phyloP scores from a whole-genome alignment of 2,888 invertebrate genomes.

The Plagodis dolabraria region DNA sequence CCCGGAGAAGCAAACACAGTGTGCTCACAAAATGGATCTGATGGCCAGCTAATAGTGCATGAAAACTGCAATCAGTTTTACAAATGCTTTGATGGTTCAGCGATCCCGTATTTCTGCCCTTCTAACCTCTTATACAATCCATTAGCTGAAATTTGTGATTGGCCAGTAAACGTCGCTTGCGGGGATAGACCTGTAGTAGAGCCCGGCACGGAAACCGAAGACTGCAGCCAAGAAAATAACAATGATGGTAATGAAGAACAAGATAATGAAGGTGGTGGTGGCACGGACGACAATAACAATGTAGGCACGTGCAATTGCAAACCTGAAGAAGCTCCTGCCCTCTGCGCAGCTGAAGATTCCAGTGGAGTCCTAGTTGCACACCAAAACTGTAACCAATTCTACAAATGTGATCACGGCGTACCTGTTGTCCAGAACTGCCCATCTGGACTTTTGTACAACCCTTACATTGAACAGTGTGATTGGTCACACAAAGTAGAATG shows the following conservation, averaged over 20 bases:
- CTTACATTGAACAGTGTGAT: constrained; percentile 48
- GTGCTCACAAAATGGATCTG: constrained; percentile 44
- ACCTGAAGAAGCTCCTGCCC: constrained; percentile 44
- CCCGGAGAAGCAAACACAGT: constrained; percentile 45
- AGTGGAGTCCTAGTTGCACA: constrained; percentile 50
- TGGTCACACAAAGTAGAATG: constrained; percentile 55
- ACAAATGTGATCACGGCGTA: constrained; percentile 45
- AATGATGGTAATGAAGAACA: constrained; percentile 10
- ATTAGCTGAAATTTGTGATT: constrained; percentile 43
- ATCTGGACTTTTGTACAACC: constrained; percentile 46
- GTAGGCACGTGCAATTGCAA: constrained; percentile 41
- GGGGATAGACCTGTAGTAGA: constrained; percentile 35
- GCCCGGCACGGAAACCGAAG: constrained; percentile 21
- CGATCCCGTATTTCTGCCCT: constrained; percentile 39
- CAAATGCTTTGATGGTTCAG: constrained; percentile 42
- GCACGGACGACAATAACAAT: constrained; percentile 15
- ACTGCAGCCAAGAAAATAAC: constrained; percentile 10
- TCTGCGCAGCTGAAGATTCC: constrained; percentile 46
- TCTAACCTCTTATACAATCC: constrained; percentile 43
- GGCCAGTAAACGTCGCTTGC: constrained; percentile 46
- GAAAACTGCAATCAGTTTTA: constrained; percentile 56
- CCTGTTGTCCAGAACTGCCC: constrained; percentile 46
- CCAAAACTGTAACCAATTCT: constrained; percentile 56
- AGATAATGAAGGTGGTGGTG: not conserved
- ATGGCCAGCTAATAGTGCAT: constrained; percentile 46